phyloP scores from a whole-genome alignment of 2,797 vertebrate species.

The Sarcophilus harrisii region DNA sequence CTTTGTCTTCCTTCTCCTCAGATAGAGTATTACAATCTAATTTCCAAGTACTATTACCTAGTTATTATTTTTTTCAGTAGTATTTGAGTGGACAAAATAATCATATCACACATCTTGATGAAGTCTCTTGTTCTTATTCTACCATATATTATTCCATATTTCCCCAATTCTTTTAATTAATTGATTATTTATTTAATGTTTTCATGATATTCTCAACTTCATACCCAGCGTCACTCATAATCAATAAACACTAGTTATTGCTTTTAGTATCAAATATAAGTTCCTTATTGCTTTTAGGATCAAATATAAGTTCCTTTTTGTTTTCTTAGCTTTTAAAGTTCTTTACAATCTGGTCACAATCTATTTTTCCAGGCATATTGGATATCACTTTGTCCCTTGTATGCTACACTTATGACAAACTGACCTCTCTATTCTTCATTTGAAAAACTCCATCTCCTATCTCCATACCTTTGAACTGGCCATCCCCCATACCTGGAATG shows the following conservation, averaged over 20 bases:
- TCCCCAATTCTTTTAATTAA: neutral
- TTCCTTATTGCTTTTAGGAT: neutral
- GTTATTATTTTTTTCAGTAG: neutral
- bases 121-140: neutral
- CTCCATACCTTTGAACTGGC: neutral
- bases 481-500: neutral
- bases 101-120: neutral
- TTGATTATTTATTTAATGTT: neutral
- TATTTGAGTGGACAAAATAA: neutral
- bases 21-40: neutral
- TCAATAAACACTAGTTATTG: neutral
- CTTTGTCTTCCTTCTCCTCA: neutral
- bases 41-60: neutral
- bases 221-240: neutral
- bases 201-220: neutral
- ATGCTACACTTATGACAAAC: too few relatives aligned
- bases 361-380: too few relatives aligned
- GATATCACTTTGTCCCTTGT: too few relatives aligned
- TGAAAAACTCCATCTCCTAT: neutral
- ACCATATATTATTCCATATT: neutral
- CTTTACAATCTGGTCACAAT: too few relatives aligned
- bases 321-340: neutral
- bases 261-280: neutral
- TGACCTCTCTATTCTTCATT: too few relatives aligned
- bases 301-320: neutral